Evolutionary conservation across 2,113 vertebrate genomes (phyloP), one percentile per base, ranked within the genome.

Genomic region (Rhipidura dahli): DNA sequence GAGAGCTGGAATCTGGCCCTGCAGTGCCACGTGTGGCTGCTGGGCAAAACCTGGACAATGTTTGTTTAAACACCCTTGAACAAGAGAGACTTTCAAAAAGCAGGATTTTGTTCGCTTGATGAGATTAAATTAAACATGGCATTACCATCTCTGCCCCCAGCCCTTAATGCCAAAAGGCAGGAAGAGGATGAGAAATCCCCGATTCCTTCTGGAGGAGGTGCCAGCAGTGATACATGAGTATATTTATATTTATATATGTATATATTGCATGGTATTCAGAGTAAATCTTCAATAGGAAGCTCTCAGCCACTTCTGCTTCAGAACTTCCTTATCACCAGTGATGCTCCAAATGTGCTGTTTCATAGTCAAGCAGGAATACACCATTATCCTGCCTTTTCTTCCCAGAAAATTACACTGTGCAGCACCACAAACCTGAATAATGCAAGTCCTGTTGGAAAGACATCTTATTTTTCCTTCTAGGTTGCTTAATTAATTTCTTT

Each of bases 401-500:
- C 83, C 80, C 45, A 65, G 53, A 45, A 56, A 51, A 66, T 35
- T 14, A 20, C 40, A 47, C 65, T 13, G 16, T 19, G n/a, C 37
- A 91, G 53, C 60, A 19, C 63, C 17, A 0, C 12, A 35, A 68
- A 27, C 49, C 53, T 39, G 66, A 84, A 83, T 72, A 89, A 87
- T 57, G 19, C 17, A 47, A 35, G 35, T 40, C 20, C 51, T 59
- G 1, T 45, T 78, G 80, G 53, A 44, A 93, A 82, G 54, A 56
- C 28, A 40, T 63, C 28, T 73, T 89, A 39, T 78, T 81, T 78
- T 94, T 78, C 84, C 26, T 87, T 40, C 59, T 44, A 60, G 63
- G 37, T 76, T 92, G 45, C 75, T 91, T 66, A 79, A 94, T 94
- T 77, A 93, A 82, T 85, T 96, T 93, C 79, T 87, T 80, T 66